phyloP scores from a whole-genome alignment of 2,888 invertebrate genomes.

The Unio pictorum region DNA sequence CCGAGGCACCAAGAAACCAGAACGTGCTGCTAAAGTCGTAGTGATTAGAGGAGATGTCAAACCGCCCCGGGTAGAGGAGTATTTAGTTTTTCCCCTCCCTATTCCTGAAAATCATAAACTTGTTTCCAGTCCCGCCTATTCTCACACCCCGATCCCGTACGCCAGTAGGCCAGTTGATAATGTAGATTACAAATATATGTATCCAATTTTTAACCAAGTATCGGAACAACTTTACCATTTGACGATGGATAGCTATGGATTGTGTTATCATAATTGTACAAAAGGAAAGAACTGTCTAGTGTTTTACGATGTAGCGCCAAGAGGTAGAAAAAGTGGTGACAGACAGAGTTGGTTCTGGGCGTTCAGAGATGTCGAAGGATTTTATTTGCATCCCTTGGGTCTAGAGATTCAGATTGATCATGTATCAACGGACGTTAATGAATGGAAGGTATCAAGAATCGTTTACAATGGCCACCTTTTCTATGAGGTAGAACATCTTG shows the following conservation, averaged over 20 bases:
- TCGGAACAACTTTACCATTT: conserved; percentile 41
- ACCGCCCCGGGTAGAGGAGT: conserved; percentile 59
- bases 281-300: conserved; percentile 44
- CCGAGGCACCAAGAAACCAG: conserved; percentile 44
- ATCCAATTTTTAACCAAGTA: conserved; percentile 32
- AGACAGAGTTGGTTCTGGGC: conserved; percentile 57
- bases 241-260: conserved; percentile 50
- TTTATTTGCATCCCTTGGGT: conserved; percentile 58
- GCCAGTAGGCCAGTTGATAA: conserved; percentile 48
- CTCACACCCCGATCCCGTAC: conserved; percentile 52
- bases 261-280: conserved; percentile 57
- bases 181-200: conserved; percentile 48
- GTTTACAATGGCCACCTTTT: conserved; percentile 58
- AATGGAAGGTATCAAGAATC: conserved; percentile 53
- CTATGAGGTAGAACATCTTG: conserved; percentile 44
- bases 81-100: conserved; percentile 58
- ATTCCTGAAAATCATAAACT: conserved; percentile 42
- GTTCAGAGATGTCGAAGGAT: conserved; percentile 57
- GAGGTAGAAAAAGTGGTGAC: conserved; percentile 48
- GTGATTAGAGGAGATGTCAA: conserved; percentile 55
- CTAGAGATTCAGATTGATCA: conserved; percentile 59
- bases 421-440: conserved; percentile 34
- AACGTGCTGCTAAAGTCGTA: conserved; percentile 54
- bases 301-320: conserved; percentile 54
- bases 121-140: conserved; percentile 51